These are phyloP conservation scores for Caenorhabditis latens DNA, from an alignment of 1,140 invertebrate species.

Conservation along the genomic window DNA sequence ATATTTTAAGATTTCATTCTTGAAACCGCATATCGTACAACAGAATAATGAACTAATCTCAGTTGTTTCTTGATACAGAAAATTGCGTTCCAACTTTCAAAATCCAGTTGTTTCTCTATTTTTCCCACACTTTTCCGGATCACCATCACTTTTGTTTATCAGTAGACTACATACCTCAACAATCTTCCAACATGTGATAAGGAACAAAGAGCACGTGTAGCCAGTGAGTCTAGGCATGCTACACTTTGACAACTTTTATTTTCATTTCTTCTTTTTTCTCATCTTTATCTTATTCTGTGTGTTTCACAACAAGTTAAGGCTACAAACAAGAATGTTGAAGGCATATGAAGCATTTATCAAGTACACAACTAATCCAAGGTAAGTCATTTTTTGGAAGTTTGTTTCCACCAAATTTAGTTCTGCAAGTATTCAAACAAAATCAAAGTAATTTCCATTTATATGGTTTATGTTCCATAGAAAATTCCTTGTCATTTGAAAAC, in stretches of 20 bases:
- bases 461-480: too few relatives aligned
- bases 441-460: too few relatives aligned
- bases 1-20: too few relatives aligned
- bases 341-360: not conserved
- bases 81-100: too few relatives aligned
- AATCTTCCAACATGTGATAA: not conserved
- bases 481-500: too few relatives aligned
- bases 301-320: too few relatives aligned
- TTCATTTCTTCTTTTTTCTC: not conserved
- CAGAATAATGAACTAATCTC: too few relatives aligned
- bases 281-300: not conserved
- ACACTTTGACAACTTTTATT: not conserved
- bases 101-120: not conserved
- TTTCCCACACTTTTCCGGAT: not conserved
- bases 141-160: not conserved
- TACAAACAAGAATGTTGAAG: not conserved
- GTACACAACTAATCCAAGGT: slow-evolving; percentile 8
- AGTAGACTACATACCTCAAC: not conserved
- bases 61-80: too few relatives aligned
- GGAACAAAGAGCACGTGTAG: slow-evolving; percentile 26
- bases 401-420: not conserved
- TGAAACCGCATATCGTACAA: too few relatives aligned
- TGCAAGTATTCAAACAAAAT: too few relatives aligned
- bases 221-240: not conserved
- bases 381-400: not conserved